Evolutionary conservation across 1,140 invertebrate species (phyloP).

Genomic region (Heliconius eleuchia): DNA sequence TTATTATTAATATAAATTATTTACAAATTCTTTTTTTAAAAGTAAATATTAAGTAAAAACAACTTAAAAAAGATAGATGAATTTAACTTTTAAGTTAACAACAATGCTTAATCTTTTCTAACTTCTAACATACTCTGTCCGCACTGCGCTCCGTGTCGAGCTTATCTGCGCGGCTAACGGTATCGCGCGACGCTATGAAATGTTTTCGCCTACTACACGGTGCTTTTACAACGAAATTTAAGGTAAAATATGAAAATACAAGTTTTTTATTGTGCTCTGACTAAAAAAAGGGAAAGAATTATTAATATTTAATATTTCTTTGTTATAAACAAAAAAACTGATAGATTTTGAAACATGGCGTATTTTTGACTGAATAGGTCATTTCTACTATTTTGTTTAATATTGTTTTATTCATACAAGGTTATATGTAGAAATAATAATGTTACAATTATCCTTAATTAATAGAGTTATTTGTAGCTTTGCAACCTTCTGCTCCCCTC

Average conservation of each 20-base stretch:
- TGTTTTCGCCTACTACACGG: slow-evolving; percentile 18
- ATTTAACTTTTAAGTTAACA: neutral
- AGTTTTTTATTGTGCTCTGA: neutral
- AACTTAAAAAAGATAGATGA: neutral
- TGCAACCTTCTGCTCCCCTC: neutral
- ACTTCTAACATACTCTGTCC: slow-evolving; percentile 5
- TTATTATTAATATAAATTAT: no score
- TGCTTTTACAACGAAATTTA: neutral
- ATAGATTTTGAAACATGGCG: no score
- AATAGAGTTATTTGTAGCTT: neutral
- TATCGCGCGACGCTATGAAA: slow-evolving; percentile 21
- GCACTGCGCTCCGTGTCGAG: neutral
- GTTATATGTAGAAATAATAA: no score
- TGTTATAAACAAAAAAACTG: no score
- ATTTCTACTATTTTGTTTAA: no score
- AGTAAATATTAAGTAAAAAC: neutral
- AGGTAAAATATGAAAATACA: neutral
- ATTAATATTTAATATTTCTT: no score
- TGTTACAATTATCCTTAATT: no score
- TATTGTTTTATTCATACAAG: no score
- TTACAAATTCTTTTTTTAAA: neutral
- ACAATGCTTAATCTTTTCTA: slow-evolving; percentile 8
- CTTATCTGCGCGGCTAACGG: slow-evolving; percentile 24
- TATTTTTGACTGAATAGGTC: no score
- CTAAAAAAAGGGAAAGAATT: no score